These are phyloP conservation scores for Xanthia icteritia DNA, from an alignment of 2,888 invertebrate species.

Conservation along the genomic window DNA sequence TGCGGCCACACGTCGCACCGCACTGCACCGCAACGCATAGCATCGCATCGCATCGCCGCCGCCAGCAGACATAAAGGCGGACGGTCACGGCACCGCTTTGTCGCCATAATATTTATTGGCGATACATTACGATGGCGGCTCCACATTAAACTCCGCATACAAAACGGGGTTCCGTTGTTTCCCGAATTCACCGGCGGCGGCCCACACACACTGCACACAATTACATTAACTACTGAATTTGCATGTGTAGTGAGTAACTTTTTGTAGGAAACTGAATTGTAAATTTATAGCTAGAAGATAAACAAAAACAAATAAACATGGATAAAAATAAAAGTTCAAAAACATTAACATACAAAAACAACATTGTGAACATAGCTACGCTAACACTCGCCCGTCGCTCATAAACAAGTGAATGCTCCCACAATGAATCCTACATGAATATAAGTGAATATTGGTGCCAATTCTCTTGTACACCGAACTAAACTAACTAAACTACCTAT, in stretches of 20 bases:
- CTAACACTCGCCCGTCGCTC: neutral
- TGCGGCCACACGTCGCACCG: too few species aligned
- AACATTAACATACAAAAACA: neutral
- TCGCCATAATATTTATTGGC: conserved; percentile 12
- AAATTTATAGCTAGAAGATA: too few species aligned
- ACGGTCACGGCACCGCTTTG: too few species aligned
- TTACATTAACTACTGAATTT: conserved; percentile 2
- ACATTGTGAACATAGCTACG: neutral
- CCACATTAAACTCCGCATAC: too few species aligned
- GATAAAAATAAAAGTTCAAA: neutral
- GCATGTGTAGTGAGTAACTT: neutral
- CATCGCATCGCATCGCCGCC: neutral
- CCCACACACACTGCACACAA: neutral
- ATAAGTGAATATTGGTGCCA: too few species aligned
- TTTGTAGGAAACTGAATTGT: too few species aligned
- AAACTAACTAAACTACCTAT: too few species aligned
- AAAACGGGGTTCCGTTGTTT: too few species aligned
- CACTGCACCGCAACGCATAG: neutral
- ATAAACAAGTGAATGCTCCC: neutral
- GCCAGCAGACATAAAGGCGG: too few species aligned
- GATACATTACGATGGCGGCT: conserved; percentile 37
- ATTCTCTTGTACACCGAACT: too few species aligned
- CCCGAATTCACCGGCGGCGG: too few species aligned
- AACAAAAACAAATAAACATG: too few species aligned
- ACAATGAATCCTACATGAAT: neutral